Evolutionary conservation across 2,888 invertebrate species (phyloP), one percentile per base, ranked within the genome.

Genomic region (Gastracanthus pulcherrimus): DNA sequence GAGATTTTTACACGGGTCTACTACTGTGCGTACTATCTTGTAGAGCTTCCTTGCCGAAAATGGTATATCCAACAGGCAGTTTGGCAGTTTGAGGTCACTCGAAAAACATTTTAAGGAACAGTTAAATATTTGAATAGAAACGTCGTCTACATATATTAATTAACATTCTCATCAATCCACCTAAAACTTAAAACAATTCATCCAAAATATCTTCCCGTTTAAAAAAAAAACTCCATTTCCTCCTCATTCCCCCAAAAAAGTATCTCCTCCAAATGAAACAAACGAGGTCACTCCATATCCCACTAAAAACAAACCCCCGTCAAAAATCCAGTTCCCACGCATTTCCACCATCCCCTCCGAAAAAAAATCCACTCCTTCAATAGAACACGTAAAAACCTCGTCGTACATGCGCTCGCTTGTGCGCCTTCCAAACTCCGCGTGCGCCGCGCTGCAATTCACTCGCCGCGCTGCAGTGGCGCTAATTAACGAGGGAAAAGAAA

Each of bases 301-400:
- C 16, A 2, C 51, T 19, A 23, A 51, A 55, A 55, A 19, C 23
- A 55, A 11, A 48, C 19, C 3, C 19, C 3, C 23, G 2, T 55
- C 55, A 55, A 55, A 55, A 26, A 55, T 26, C 23, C 55, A 55
- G 26, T 55, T 55, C 55, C 55, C 55, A 55, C 11, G 26, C 23
- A 55, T 84, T 76, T 82, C 66, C 41, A 62, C 26, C 51, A 69
- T 79, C 36, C 81, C 45, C 74, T 83, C 81, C 19, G n/a, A n/a
- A n/a, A 6, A 55, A 55, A 55, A 55, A 55, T 55, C 13, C 55
- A 13, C 55, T 55, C 55, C 26, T 26, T 55, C 55, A 55, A 55
- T 55, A 9, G 55, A 55, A 26, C 55, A 55, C 55, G 26, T 19
- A 55, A 55, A 55, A 55, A 55, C 55, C 55, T 55, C 55, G 55